Evolutionary conservation across 2,888 invertebrate genomes (phyloP).

Genomic region (Volucella inanis): DNA sequence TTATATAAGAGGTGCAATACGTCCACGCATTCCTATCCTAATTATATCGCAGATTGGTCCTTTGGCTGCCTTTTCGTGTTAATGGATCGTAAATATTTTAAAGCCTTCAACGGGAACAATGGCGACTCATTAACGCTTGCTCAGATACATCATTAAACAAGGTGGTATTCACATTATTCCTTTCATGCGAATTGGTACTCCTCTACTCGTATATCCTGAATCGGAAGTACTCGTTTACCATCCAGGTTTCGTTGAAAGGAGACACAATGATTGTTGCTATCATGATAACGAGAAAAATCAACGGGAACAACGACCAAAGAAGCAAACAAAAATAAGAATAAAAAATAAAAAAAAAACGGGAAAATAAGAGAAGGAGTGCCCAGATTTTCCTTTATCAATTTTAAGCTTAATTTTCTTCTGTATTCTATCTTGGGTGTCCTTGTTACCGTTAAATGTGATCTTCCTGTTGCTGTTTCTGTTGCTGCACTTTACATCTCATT

Average conservation of each 20-base stretch:
- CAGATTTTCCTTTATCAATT: slow-evolving; percentile 13
- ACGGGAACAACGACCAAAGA: background rate
- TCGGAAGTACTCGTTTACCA: background rate
- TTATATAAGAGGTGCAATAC: too few species aligned
- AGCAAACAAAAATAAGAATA: background rate
- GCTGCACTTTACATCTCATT: slow-evolving; percentile 5
- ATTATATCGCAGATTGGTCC: too few species aligned
- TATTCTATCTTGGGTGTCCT: background rate
- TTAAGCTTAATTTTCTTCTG: slow-evolving; percentile 5
- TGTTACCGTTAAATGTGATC: background rate
- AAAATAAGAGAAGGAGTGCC: background rate
- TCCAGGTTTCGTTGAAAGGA: background rate
- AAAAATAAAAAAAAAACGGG: slow-evolving; percentile 12
- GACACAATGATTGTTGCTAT: slow-evolving; percentile 3
- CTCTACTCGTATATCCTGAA: background rate
- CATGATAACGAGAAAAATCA: slow-evolving; percentile 9
- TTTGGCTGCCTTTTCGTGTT: background rate
- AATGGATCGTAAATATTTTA: slow-evolving; percentile 58
- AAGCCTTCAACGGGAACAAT: slow-evolving; percentile 43
- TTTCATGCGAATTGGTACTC: background rate
- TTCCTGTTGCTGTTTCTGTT: background rate
- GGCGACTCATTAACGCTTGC: slow-evolving; percentile 51
- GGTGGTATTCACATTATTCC: slow-evolving; percentile 2
- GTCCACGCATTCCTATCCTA: too few species aligned
- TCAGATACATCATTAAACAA: slow-evolving; percentile 28